Evolutionary conservation across 2,888 invertebrate species (phyloP), one percentile per base, ranked within the genome.

Genomic region (Morpho achilles): DNA sequence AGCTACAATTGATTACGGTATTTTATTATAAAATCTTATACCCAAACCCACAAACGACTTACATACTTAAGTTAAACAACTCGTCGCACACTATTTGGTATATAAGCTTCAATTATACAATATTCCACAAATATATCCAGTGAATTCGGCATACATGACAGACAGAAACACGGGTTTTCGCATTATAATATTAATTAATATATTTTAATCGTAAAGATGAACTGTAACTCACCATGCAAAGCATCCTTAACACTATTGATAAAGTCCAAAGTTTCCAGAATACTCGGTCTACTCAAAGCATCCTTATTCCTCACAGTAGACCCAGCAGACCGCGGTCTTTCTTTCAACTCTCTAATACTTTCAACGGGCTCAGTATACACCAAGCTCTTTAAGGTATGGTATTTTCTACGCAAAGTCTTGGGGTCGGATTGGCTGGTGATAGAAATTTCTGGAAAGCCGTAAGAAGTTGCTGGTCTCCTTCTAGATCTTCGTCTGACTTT

Each of bases 281-380:
- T 74, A 56, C 78, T 87, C 0, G 91, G 91, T 74, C 88, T 84
- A 65, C 79, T 84, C 64, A 87, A 61, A 1, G 79, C 72, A 48
- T 87, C 85, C 59, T 82, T 86, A 57, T 80, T 79, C 70, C 83
- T 84, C 42, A 90, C 66, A 50, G 90, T 87, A 57, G 87, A 87
- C 41, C 91, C 88, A 16, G 89, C 89, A 61, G 91, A 90, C 65
- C 87, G 67, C 0, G 88, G 88, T 62, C 87, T 74, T 51, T 82
- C 72, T 58, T 84, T 75, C 73, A 89, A 63, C 67, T 87, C 87
- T 55, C 77, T 78, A 0, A 89, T 78, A 54, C 74, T 86, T 45
- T 90, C 90, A 61, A 87, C 86, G 0, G 84, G 84, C 23, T 89
- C 90, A 0, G 80, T 83, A 47, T 89, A 91, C 53, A 89, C 89